These are phyloP conservation scores for Synanthedon tipuliformis DNA, from an alignment of 2,888 invertebrate species.

Conservation along the genomic window DNA sequence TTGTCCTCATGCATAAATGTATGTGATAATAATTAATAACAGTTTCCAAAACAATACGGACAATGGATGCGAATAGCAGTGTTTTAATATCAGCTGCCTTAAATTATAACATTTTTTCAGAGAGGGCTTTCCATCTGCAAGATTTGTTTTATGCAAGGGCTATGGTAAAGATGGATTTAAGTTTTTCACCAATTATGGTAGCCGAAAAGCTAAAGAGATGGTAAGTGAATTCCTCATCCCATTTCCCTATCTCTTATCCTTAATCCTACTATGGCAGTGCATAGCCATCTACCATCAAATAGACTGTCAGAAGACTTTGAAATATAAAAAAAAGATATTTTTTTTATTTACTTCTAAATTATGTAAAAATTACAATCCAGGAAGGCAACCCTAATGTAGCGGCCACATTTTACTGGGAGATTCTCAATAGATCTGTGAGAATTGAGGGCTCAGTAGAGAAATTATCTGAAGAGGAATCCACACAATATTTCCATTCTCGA, in stretches of 20 bases:
- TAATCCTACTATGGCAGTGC: too few relatives aligned
- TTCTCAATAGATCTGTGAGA: constrained; percentile 83
- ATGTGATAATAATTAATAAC: too few relatives aligned
- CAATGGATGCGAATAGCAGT: too few relatives aligned
- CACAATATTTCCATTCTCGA: constrained; percentile 85
- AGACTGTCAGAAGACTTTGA: too few relatives aligned
- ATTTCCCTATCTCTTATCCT: too few relatives aligned
- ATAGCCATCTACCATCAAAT: too few relatives aligned
- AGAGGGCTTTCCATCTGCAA: constrained; percentile 85
- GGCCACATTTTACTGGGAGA: constrained; percentile 93
- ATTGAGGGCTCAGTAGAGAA: constrained; percentile 89
- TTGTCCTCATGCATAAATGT: too few relatives aligned
- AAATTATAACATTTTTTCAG: constrained; percentile 47
- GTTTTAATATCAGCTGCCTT: too few relatives aligned
- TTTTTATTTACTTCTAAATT: neutral
- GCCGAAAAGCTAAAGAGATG: constrained; percentile 91
- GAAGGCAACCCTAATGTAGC: constrained; percentile 88
- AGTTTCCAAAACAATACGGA: too few relatives aligned
- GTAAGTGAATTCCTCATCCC: constrained; percentile 41
- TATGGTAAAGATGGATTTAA: constrained; percentile 88
- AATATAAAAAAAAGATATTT: neutral
- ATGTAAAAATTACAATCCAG: constrained; percentile 50
- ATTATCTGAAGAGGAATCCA: constrained; percentile 79
- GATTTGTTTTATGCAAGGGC: constrained; percentile 92
- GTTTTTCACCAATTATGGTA: constrained; percentile 95